Percentiles rank a stretch among this genome's conserved stretches.
These are phyloP conservation scores for Platyscapa corneri DNA, from an alignment of 1,140 invertebrate species.

Conservation along the genomic window DNA sequence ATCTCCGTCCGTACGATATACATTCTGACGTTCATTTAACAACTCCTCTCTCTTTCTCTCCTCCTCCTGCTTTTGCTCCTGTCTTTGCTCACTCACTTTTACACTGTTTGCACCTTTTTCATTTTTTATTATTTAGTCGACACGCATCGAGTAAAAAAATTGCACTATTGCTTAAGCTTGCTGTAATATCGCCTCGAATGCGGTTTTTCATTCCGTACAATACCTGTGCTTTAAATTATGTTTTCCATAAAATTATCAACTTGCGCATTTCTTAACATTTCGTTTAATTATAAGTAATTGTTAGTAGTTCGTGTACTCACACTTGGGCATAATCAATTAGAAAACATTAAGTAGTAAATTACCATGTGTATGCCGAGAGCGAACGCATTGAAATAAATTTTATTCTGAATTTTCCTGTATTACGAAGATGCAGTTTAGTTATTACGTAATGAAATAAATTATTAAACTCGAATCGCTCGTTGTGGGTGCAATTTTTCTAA, in stretches of 20 bases:
- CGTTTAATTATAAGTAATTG: background rate
- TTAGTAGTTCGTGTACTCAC: background rate
- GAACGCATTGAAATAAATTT: background rate
- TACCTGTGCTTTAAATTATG: background rate
- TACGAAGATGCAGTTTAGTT: background rate
- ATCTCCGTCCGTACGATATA: slow-evolving; percentile 18
- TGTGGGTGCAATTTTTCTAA: background rate
- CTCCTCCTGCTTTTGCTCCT: background rate
- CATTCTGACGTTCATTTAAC: background rate
- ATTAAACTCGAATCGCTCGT: background rate
- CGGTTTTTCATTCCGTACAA: too few species aligned
- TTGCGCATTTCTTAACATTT: background rate
- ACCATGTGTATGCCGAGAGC: background rate
- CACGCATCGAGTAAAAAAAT: background rate
- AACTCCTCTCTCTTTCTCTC: background rate
- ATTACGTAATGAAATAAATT: background rate
- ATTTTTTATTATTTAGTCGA: slow-evolving; percentile 20
- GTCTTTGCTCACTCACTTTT: background rate
- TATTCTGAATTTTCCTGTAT: background rate
- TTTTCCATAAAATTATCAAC: background rate
- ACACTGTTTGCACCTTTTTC: background rate
- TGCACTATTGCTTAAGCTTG: background rate
- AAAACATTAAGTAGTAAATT: background rate
- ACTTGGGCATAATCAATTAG: background rate
- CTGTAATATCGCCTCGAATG: too few species aligned